A percentile compares a stretch with the other conserved stretches of the same genome.
Evolutionary conservation across 2,113 vertebrate species (phyloP).

Genomic region (Cettia cetti): DNA sequence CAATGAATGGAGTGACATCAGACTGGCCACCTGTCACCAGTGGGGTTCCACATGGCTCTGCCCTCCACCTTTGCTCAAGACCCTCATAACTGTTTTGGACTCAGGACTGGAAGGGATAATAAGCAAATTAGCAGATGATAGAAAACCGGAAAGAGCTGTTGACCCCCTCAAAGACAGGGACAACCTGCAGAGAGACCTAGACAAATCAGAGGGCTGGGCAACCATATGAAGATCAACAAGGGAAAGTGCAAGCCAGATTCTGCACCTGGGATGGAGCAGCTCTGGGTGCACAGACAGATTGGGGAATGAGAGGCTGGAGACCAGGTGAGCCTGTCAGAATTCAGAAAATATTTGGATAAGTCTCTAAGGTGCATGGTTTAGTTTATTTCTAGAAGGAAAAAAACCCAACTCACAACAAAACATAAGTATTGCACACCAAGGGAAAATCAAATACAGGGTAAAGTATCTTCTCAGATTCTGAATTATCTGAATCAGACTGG

Average conservation of each 20-base stretch:
- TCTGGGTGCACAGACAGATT: neutral
- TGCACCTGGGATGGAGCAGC: neutral
- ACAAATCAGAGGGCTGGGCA: too few species aligned
- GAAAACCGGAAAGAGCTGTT: neutral
- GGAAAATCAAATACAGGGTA: neutral
- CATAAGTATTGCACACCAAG: neutral
- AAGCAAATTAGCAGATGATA: neutral
- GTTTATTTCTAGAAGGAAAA: neutral
- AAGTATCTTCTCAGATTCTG: neutral
- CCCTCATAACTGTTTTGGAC: neutral
- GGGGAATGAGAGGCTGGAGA: neutral
- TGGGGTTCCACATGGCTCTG: neutral
- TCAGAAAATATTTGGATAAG: too few species aligned
- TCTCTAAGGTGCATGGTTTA: neutral
- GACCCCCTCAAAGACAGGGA: neutral
- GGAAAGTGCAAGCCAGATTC: too few species aligned
- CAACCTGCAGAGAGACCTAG: neutral
- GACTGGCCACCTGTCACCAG: fast-evolving
- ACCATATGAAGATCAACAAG: neutral
- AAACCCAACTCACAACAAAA: fast-evolving
- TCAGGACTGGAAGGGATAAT: neutral
- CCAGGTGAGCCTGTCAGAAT: neutral
- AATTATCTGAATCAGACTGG: neutral
- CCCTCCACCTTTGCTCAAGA: neutral
- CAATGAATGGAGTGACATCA: neutral